phyloP scores from a whole-genome alignment of 2,888 invertebrate species.

The Sesamia inferens region DNA sequence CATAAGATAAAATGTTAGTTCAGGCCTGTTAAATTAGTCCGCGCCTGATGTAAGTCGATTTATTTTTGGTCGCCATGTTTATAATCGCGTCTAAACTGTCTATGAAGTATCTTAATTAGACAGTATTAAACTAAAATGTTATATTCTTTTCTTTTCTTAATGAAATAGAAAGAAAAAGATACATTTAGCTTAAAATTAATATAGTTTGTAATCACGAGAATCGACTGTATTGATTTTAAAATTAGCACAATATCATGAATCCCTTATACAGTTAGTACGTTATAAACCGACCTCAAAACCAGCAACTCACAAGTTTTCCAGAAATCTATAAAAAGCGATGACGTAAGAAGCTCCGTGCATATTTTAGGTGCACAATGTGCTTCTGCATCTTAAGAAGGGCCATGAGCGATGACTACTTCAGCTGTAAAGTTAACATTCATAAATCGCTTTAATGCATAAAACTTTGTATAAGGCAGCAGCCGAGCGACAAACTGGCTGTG shows the following conservation, averaged over 20 bases:
- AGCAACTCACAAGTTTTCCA: slow-evolving; percentile 4
- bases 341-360: slow-evolving; percentile 32
- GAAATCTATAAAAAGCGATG: slow-evolving; percentile 33
- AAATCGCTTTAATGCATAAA: slow-evolving; percentile 63
- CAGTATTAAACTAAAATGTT: no score
- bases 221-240: not conserved
- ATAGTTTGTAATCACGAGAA: no score
- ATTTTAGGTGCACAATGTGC: slow-evolving; percentile 43
- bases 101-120: no score
- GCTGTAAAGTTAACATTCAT: slow-evolving; percentile 58
- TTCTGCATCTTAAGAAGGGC: slow-evolving; percentile 34
- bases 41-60: no score
- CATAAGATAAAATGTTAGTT: no score
- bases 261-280: not conserved
- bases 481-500: slow-evolving; percentile 43
- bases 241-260: not conserved
- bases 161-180: no score
- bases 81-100: no score
- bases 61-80: no score
- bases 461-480: slow-evolving; percentile 56
- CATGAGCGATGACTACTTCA: slow-evolving; percentile 49
- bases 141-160: no score
- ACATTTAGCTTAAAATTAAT: no score
- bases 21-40: no score
- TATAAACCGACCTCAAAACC: slow-evolving; percentile 4